Base-by-base conservation (phyloP, 2,113 vertebrate species). In the Catharus bicknelli region DNA sequence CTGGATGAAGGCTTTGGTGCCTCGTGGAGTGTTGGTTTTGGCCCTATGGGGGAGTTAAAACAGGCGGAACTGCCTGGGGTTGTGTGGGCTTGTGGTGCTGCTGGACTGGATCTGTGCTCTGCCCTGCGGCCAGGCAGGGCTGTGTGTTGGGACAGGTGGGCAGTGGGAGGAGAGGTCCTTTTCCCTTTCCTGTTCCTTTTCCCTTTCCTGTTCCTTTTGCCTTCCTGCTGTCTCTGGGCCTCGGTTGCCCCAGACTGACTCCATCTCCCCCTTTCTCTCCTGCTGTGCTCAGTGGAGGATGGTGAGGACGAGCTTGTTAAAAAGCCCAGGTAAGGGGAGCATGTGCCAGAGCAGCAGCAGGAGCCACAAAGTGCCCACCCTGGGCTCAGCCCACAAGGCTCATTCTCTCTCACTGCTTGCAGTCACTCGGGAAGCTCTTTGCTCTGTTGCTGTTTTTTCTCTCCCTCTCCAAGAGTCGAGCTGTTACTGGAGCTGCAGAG, bases 261-360 rank as follows among this genome's bases (percentile, higher is more conserved):
- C 63, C 77, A n/a, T 93, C 34, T 95, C 73, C 92, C 83, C 88
- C 68, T 89, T 92, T 93, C 57, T 91, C 32, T 90, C 96, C 97
- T 97, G 95, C 91, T 98, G 92, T 88, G 11, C 97, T 94, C 95
- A 99, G 99, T 99, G 98, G 99, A 99, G 98, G 99, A 99, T 97
- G 98, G 97, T 88, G 98, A 99, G 97, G 99, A 99, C 93, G 99
- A 98, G 79, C 96, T 77, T 96, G 96, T 98, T 98, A 99, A 98
- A 97, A 98, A 97, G 96, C 96, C 98, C 96, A 99, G 99, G 99
- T 99, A 99, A 99, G 97, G 70, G 75, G 42, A 5, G 16, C 0
- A 2, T 54, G 54, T 18, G 5, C 63, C 1, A 2, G 27, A 16
- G 48, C 8, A 14, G n/a, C 55, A 70, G 27, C 51, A 38, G 42